Evolutionary conservation across 2,888 invertebrate species (phyloP).

Genomic region (Drosophila seclusa): DNA sequence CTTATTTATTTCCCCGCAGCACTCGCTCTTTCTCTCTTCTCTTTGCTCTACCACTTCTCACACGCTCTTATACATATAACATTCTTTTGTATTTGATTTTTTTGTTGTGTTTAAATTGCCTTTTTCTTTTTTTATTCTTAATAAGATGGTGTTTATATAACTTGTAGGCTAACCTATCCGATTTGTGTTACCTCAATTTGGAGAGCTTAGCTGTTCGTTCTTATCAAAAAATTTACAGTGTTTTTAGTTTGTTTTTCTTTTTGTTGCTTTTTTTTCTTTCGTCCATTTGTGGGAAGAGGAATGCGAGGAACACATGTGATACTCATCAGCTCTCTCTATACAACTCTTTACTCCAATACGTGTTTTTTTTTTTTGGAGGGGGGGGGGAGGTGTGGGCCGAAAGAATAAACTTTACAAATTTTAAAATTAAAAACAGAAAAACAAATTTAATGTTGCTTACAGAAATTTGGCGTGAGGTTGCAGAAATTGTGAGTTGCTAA

Average conservation of each 20-base stretch:
- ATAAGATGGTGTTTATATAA: conserved; percentile 42
- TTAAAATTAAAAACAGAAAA: conserved; percentile 17
- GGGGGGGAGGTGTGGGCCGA: conserved; percentile 20
- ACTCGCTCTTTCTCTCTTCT: conserved; percentile 3
- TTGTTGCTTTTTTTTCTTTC: neutral
- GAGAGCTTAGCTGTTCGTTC: conserved; percentile 47
- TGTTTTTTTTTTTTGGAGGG: conserved; percentile 4
- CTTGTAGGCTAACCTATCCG: conserved; percentile 66
- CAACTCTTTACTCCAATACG: conserved; percentile 3
- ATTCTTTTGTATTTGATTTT: conserved; percentile 35
- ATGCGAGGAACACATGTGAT: conserved; percentile 63
- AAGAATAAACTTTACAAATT: conserved; percentile 40
- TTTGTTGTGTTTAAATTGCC: conserved; percentile 19
- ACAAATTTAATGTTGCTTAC: conserved; percentile 28
- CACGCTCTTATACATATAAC: conserved; percentile 73
- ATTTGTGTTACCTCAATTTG: conserved; percentile 50
- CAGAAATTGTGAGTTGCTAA: conserved; percentile 21
- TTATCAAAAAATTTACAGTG: conserved; percentile 71
- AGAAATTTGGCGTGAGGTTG: conserved; percentile 38
- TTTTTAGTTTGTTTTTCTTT: neutral
- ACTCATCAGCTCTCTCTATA: conserved; percentile 13
- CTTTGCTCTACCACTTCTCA: conserved; percentile 1
- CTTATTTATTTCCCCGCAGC: conserved; percentile 59
- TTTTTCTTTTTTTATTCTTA: conserved; percentile 31
- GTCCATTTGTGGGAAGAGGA: conserved; percentile 38